phyloP scores from a whole-genome alignment of 2,113 vertebrate genomes.

The Silurus glanis region DNA sequence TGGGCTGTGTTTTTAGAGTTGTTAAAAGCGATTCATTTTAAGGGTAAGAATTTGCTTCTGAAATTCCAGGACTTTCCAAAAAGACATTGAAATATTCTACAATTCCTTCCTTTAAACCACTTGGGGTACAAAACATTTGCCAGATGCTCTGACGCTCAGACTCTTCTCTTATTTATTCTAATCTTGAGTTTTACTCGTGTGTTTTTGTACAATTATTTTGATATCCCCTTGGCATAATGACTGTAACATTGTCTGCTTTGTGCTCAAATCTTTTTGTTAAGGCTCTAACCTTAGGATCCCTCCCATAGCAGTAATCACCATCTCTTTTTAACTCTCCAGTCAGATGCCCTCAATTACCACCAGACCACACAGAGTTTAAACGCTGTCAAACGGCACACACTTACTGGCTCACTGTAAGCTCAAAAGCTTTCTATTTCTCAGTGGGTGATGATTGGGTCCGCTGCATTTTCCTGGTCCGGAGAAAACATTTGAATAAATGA shows the following conservation, averaged over 20 bases:
- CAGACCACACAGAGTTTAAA: slow-evolving; percentile 19
- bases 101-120: background rate
- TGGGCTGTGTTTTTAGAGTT: slow-evolving; percentile 26
- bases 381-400: slow-evolving; percentile 1
- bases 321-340: slow-evolving; percentile 10
- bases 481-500: background rate
- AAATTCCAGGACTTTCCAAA: background rate
- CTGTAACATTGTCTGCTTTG: background rate
- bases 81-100: background rate
- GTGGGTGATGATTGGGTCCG: slow-evolving; percentile 41
- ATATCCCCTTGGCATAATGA: background rate
- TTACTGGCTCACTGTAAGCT: slow-evolving; percentile 13
- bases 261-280: background rate
- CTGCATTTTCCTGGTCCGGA: slow-evolving; percentile 6
- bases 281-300: slow-evolving; percentile 13
- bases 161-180: background rate
- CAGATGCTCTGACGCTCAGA: background rate
- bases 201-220: background rate
- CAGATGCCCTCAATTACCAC: slow-evolving; percentile 25
- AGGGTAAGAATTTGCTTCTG: background rate
- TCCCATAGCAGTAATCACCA: slow-evolving; percentile 7
- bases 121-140: background rate
- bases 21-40: background rate
- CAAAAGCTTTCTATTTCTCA: slow-evolving; percentile 25
- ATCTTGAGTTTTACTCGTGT: background rate